phyloP scores from a whole-genome alignment of 2,113 vertebrate species.

The Hydropotes inermis region DNA sequence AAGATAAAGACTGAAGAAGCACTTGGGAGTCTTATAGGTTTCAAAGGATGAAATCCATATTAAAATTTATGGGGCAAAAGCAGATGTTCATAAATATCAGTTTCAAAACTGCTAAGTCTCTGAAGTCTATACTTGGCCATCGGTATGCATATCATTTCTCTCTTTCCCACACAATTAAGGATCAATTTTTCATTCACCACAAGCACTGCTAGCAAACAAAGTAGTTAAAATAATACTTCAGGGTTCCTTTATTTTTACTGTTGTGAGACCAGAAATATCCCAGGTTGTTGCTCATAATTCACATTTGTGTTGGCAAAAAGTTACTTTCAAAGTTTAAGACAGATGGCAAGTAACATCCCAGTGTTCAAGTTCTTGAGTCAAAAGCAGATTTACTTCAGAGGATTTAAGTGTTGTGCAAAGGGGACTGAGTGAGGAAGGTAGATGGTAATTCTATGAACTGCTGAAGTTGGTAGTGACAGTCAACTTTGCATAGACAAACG shows the following conservation, averaged over 20 bases:
- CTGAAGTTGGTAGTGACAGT: background rate
- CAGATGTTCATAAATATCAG: constrained; percentile 71
- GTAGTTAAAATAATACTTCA: background rate
- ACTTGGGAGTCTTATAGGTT: constrained; percentile 50
- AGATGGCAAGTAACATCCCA: constrained; percentile 41
- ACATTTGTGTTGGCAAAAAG: constrained; percentile 50
- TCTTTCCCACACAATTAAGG: constrained; percentile 44
- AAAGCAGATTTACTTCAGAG: constrained; percentile 16
- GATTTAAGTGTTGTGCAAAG: background rate
- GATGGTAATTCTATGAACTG: background rate
- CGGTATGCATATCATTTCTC: constrained; percentile 19
- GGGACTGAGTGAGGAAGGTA: background rate
- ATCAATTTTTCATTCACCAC: constrained; percentile 47
- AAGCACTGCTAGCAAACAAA: constrained; percentile 51
- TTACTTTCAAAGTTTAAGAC: constrained; percentile 43
- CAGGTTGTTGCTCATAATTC: constrained; percentile 36
- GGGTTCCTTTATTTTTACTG: constrained; percentile 25
- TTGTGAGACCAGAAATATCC: constrained; percentile 43
- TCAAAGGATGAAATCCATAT: constrained; percentile 67
- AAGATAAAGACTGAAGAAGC: constrained; percentile 60
- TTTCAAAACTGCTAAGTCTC: constrained; percentile 53
- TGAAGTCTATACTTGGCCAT: constrained; percentile 44
- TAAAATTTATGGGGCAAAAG: constrained; percentile 67
- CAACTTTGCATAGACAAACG: background rate
- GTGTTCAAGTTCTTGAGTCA: background rate